phyloP scores from a whole-genome alignment of 1,140 invertebrate species.

The Cephus cinctus region DNA sequence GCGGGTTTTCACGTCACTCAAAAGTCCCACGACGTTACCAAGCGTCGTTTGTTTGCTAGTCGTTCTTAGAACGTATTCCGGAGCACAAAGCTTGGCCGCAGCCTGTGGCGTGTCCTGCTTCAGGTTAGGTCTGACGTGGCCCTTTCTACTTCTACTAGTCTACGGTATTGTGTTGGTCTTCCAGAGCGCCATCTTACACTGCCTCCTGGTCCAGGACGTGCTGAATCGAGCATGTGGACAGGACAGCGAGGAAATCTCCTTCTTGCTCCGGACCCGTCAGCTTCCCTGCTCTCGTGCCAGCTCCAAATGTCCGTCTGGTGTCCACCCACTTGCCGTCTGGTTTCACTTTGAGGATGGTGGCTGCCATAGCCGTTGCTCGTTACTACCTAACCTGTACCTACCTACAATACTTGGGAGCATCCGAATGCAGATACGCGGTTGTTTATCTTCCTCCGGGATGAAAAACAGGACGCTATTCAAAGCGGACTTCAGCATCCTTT shows the following conservation, averaged over 20 bases:
- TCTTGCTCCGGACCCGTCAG: conserved; percentile 38
- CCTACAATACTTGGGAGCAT: not conserved
- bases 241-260: conserved; percentile 41
- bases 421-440: no score
- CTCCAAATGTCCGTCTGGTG: conserved; percentile 18
- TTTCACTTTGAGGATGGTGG: not conserved
- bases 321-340: not conserved
- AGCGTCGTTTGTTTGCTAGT: conserved; percentile 38
- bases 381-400: not conserved
- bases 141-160: no score
- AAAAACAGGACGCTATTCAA: no score
- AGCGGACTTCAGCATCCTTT: not conserved
- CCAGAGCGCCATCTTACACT: conserved; percentile 12
- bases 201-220: conserved; percentile 15
- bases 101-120: not conserved
- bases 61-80: conserved; percentile 35
- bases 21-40: conserved; percentile 11
- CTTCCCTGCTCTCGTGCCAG: conserved; percentile 26
- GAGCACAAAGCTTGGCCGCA: conserved; percentile 35
- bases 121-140: conserved; percentile 29
- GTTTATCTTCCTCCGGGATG: not conserved
- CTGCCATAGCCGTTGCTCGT: not conserved
- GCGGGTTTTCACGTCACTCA: no score
- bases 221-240: conserved; percentile 39
- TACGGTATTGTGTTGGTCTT: conserved; percentile 41